phyloP scores from a whole-genome alignment of 2,797 vertebrate species.

The Buphagus erythrorhynchus region DNA sequence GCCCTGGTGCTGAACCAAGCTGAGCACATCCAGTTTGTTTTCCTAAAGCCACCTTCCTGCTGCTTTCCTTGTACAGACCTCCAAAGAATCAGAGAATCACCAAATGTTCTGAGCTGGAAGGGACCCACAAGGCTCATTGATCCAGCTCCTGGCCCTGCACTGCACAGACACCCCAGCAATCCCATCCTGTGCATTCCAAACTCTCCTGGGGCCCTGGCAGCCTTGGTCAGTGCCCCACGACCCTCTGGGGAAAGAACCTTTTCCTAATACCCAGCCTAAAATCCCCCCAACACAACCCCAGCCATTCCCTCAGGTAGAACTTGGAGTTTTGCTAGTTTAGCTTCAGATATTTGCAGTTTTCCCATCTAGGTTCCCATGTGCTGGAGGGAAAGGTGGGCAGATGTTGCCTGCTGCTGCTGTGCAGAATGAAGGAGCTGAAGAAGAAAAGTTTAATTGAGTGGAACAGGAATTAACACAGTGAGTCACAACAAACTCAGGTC shows the following conservation, averaged over 20 bases:
- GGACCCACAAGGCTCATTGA: neutral
- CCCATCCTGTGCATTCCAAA: neutral
- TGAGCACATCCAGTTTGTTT: neutral
- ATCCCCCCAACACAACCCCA: neutral
- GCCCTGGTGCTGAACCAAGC: neutral
- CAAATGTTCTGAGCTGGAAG: neutral
- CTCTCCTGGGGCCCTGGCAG: neutral
- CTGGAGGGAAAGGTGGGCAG: neutral
- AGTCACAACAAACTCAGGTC: constrained; percentile 20
- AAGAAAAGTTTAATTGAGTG: neutral
- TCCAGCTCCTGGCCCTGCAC: neutral
- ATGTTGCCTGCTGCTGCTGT: neutral
- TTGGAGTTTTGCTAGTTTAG: neutral
- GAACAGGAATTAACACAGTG: neutral
- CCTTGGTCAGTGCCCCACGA: neutral
- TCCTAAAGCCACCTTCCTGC: neutral
- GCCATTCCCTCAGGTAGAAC: neutral
- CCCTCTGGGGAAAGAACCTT: neutral
- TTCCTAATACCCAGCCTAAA: neutral
- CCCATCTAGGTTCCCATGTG: neutral
- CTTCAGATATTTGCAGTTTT: neutral
- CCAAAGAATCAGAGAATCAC: neutral
- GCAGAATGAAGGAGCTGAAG: neutral
- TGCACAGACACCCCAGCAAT: neutral
- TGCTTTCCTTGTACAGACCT: neutral